A percentile compares a stretch with the other conserved stretches of the same genome.
Evolutionary conservation across 2,113 vertebrate species (phyloP).

Genomic region (Aphyosemion australe): DNA sequence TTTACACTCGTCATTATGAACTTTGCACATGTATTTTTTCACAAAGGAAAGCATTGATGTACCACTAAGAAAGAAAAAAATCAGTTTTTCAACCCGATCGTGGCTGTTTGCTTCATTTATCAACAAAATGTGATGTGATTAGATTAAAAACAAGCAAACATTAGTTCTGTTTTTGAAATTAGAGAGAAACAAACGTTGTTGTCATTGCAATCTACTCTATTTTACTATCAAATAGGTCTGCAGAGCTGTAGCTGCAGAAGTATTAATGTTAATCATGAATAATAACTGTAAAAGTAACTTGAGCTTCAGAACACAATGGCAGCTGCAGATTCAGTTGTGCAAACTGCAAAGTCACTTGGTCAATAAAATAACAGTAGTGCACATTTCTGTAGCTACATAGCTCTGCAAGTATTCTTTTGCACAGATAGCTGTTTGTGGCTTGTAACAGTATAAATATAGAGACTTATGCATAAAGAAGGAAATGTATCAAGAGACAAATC

Average conservation of each 20-base stretch:
- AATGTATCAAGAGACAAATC: neutral
- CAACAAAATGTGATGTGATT: too few species aligned
- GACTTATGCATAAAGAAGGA: too few species aligned
- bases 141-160: neutral
- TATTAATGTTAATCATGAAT: too few species aligned
- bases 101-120: neutral
- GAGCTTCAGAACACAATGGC: neutral
- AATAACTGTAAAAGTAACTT: too few species aligned
- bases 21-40: conserved; percentile 48
- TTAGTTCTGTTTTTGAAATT: neutral
- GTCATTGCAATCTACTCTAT: too few species aligned
- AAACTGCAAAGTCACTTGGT: neutral
- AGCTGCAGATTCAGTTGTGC: neutral
- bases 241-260: too few species aligned
- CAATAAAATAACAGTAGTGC: neutral
- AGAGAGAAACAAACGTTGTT: too few species aligned
- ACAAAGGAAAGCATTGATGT: neutral
- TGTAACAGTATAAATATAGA: neutral
- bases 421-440: too few species aligned
- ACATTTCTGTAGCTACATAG: neutral
- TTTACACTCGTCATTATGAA: conserved; percentile 26
- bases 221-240: too few species aligned
- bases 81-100: neutral
- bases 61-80: neutral
- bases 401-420: neutral